Percentiles rank a stretch among this genome's conserved stretches.
phyloP scores from a whole-genome alignment of 2,113 vertebrate species.

The Mobula hypostoma region DNA sequence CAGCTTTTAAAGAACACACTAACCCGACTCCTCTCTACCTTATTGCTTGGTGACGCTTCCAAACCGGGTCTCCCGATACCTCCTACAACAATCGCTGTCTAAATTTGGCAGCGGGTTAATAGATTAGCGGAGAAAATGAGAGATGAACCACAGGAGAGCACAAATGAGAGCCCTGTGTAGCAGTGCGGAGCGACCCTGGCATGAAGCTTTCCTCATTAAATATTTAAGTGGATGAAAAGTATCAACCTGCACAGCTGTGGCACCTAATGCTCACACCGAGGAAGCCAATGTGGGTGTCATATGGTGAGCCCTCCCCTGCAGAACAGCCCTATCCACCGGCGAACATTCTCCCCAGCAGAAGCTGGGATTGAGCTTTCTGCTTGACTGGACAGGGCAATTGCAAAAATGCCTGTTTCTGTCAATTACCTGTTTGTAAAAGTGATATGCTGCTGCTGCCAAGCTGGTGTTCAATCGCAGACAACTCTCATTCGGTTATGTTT shows the following conservation, averaged over 20 bases:
- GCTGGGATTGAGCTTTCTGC: not conserved
- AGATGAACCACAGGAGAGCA: not conserved
- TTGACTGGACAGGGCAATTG: not conserved
- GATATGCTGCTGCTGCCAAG: not conserved
- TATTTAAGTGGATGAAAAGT: conserved; percentile 8
- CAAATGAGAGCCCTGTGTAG: not conserved
- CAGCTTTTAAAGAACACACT: not conserved
- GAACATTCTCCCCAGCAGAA: not conserved
- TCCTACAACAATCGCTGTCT: not conserved
- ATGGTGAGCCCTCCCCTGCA: not conserved
- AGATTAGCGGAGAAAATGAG: not conserved
- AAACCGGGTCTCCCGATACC: not conserved
- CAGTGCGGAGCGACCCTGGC: not conserved
- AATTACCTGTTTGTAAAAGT: not conserved
- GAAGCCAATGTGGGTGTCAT: not conserved
- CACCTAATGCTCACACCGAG: not conserved
- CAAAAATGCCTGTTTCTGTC: not conserved
- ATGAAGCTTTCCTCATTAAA: not conserved
- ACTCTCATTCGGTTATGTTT: not conserved
- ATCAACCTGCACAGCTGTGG: not conserved
- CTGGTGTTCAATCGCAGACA: not conserved
- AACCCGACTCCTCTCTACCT: not conserved
- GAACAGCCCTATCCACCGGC: not conserved
- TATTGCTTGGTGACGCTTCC: not conserved
- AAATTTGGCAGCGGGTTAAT: not conserved